Evolutionary conservation across 1,140 invertebrate species (phyloP), one percentile per base, ranked within the genome.

Genomic region (Drosophila mayri): DNA sequence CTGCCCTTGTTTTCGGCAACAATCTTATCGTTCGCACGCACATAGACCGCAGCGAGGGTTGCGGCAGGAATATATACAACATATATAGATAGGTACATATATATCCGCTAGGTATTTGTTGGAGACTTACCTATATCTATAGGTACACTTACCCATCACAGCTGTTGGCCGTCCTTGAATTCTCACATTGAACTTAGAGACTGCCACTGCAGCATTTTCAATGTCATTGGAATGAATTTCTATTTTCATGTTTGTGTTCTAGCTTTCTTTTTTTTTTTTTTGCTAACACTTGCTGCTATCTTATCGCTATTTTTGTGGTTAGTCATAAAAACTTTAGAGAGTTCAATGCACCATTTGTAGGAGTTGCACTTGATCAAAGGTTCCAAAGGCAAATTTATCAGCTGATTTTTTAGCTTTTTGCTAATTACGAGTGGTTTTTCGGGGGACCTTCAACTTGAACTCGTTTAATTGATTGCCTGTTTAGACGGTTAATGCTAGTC

Each of bases 11-110:
- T 75, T 83, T 87, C 43, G 65, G 70, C 67, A 75, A 80, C 85
- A 88, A 88, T 81, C 84, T 87, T 87, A 87, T 90, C 82, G 77
- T 61, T 64, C 49, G 49, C 52, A 46, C 55, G 35, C 72, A 28
- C 28, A 28, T 43, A 64, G 43, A 20, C 20, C 16, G 16, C 41
- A 10, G 28, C 65, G 41, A 70, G 68, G 65, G 68, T 35, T 30
- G 64, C 20, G 35, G 20, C 12, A 59, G 25, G 28, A 70, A 20
- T 32, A 55, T 55, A 44, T 32, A 22, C n/a, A 70, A 30, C 38
- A 54, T 40, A 30, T 41, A 18, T 22, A 22, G 22, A 22, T 22
- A 22, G 22, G 22, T 35, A 30, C 38, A 54, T 40, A 30, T 50
- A 50, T 50, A 67, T 41, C 30, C 12, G 30, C 14, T 28, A 32